phyloP scores from a whole-genome alignment of 2,797 vertebrate genomes.

The Heterohyrax brucei region DNA sequence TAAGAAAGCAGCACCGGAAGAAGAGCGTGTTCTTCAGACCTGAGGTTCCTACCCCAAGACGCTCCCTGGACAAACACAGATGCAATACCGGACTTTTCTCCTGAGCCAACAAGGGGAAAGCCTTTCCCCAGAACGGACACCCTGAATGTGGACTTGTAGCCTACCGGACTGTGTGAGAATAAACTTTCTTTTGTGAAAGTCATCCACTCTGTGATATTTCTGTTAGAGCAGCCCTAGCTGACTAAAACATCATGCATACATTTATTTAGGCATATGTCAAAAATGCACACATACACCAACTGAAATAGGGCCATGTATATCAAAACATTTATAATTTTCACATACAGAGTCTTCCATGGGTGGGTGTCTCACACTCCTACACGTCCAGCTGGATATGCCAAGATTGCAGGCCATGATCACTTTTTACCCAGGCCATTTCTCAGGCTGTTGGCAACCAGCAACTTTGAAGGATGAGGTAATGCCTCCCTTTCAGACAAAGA shows the following conservation, averaged over 20 bases:
- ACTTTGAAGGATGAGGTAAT: neutral
- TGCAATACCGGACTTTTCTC: too few relatives aligned
- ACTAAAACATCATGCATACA: neutral
- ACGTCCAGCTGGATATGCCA: neutral
- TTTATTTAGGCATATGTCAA: neutral
- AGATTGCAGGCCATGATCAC: neutral
- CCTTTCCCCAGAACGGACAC: too few relatives aligned
- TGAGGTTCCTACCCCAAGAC: too few relatives aligned
- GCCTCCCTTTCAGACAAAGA: neutral
- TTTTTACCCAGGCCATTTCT: neutral
- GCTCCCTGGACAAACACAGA: too few relatives aligned
- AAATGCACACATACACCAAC: neutral
- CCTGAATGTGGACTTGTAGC: too few relatives aligned
- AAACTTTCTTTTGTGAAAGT: too few relatives aligned
- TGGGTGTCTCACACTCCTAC: neutral
- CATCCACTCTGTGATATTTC: too few relatives aligned
- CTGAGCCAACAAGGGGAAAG: too few relatives aligned
- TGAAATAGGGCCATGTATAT: neutral
- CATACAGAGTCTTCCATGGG: neutral
- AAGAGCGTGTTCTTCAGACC: too few relatives aligned
- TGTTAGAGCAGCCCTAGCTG: too few relatives aligned
- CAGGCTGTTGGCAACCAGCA: neutral
- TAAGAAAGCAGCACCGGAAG: too few relatives aligned
- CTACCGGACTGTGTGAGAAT: too few relatives aligned
- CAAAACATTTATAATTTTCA: slow-evolving; percentile 22